Evolutionary conservation across 2,888 invertebrate species (phyloP).

Genomic region (Altica lythri): DNA sequence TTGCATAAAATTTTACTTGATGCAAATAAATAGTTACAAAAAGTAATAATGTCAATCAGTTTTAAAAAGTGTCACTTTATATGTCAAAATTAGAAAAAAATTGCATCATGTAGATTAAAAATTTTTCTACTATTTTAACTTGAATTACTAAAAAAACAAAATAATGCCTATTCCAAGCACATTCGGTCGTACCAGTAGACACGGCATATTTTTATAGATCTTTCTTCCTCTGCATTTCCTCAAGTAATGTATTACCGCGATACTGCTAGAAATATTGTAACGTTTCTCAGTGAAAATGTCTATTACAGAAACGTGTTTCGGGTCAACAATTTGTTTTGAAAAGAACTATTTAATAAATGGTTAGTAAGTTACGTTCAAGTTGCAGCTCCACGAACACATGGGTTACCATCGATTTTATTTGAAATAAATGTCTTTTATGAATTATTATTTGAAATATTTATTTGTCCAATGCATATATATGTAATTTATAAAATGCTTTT

Average conservation of each 20-base stretch:
- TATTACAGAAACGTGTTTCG: slow-evolving; percentile 29
- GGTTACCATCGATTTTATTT: slow-evolving; percentile 14
- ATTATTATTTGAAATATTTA: too few species aligned
- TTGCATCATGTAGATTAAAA: too few species aligned
- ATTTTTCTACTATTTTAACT: too few species aligned
- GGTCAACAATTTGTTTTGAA: slow-evolving; percentile 27
- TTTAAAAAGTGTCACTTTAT: too few species aligned
- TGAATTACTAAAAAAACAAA: too few species aligned
- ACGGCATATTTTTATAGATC: slow-evolving; percentile 8
- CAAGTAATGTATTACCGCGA: slow-evolving; percentile 21
- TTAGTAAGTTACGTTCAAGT: slow-evolving; percentile 11
- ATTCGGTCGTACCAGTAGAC: not conserved
- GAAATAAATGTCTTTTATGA: slow-evolving; percentile 3
- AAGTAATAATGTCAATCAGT: too few species aligned
- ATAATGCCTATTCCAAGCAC: too few species aligned
- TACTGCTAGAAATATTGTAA: slow-evolving; percentile 26
- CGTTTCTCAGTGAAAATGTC: slow-evolving; percentile 26
- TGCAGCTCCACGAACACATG: slow-evolving; percentile 11
- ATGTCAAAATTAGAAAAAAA: too few species aligned
- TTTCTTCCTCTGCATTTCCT: slow-evolving; percentile 21
- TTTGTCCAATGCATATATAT: too few species aligned
- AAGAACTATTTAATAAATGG: slow-evolving; percentile 25
- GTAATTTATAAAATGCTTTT: too few species aligned
- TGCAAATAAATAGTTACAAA: too few species aligned
- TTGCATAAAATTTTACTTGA: too few species aligned